A percentile compares a stretch with the other conserved stretches of the same genome.
phyloP scores from a whole-genome alignment of 2,113 vertebrate genomes.

The Orthonyx spaldingii region DNA sequence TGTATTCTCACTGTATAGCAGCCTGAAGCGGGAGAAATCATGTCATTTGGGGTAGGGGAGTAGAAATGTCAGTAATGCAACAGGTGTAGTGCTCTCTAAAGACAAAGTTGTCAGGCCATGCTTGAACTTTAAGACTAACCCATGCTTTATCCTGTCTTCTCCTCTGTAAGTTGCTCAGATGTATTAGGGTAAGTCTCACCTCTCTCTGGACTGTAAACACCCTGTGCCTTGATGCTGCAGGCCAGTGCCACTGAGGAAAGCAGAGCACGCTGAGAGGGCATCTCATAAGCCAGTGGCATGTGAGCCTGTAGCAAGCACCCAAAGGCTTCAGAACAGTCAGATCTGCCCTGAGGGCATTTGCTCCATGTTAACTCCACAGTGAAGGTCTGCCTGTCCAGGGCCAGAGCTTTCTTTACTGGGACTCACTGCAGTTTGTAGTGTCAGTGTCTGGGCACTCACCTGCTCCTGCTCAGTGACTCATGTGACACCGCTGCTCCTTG shows the following conservation, averaged over 20 bases:
- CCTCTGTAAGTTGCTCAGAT: background rate
- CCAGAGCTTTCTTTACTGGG: background rate
- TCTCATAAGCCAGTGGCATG: background rate
- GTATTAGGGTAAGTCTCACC: accelerated
- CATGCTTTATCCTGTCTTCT: background rate
- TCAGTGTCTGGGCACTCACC: background rate
- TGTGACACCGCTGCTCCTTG: accelerated
- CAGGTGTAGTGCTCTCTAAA: background rate
- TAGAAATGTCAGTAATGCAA: background rate
- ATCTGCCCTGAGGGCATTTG: background rate
- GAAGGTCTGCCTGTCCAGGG: background rate
- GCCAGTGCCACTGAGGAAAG: background rate
- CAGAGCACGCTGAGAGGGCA: background rate
- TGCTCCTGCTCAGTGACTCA: background rate
- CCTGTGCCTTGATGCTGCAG: background rate
- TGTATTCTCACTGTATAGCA: accelerated
- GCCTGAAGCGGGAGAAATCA: background rate
- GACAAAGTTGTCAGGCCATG: background rate
- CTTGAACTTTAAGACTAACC: background rate
- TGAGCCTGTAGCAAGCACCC: background rate
- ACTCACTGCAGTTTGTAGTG: background rate
- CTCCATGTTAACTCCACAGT: background rate
- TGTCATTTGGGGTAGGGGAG: background rate
- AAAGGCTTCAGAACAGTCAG: background rate
- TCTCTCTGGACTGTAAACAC: background rate